Conservation (phyloP, 2,797 vertebrate species). For the Acrocephalus scirpaceus region DNA sequence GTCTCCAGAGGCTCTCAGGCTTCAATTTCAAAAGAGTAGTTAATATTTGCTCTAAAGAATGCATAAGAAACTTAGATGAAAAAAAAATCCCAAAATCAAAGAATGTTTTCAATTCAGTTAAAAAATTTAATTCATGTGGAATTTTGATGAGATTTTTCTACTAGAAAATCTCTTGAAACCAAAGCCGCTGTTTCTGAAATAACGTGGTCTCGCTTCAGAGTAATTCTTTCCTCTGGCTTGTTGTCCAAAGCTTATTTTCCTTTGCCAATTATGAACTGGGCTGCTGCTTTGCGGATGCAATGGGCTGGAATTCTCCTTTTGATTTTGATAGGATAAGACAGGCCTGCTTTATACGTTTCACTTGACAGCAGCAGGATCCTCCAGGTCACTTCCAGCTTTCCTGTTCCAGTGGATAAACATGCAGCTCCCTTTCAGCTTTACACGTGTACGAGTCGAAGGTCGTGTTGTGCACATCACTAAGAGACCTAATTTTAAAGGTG, state of each 20-base stretch:
- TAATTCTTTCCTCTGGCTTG: neutral
- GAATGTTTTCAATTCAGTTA: neutral
- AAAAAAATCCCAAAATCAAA: neutral
- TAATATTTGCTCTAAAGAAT: neutral
- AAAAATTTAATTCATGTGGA: neutral
- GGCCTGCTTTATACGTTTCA: constrained; percentile 22
- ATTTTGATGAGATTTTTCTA: neutral
- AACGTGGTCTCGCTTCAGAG: neutral
- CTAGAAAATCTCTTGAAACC: neutral
- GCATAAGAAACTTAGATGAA: neutral
- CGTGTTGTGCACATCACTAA: neutral
- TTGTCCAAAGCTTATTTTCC: constrained; percentile 15
- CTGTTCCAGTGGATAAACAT: constrained; percentile 28
- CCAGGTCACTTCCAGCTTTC: constrained; percentile 47
- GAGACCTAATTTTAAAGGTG: constrained; percentile 25
- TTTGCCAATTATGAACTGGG: neutral
- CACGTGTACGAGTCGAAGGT: neutral
- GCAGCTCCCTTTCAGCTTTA: constrained; percentile 30
- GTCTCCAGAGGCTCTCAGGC: neutral
- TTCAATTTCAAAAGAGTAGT: neutral
- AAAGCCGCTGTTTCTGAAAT: constrained; percentile 5
- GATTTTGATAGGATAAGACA: constrained; percentile 48
- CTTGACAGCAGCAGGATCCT: constrained; percentile 46
- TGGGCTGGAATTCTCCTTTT: constrained; percentile 28
- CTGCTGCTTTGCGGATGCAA: neutral